phyloP scores from a whole-genome alignment of 2,797 vertebrate genomes.

The Microctenopoma stevenorrisi region DNA sequence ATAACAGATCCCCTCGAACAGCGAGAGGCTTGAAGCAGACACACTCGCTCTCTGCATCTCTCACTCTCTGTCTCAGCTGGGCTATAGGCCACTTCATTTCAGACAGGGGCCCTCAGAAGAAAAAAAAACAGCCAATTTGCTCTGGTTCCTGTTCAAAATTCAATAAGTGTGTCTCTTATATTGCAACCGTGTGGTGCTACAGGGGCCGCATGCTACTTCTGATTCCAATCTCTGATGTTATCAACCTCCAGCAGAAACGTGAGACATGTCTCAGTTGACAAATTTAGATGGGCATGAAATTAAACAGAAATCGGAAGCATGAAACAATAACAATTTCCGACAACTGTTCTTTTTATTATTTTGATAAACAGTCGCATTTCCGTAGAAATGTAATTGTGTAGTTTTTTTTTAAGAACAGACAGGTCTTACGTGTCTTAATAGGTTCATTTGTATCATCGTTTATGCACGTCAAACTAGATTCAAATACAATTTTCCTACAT shows the following conservation, averaged over 20 bases:
- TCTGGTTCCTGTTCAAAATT: conserved; percentile 80
- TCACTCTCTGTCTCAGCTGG: conserved; percentile 39
- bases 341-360: conserved; percentile 42
- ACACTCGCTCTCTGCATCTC: conserved; percentile 58
- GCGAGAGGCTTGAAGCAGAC: conserved; percentile 68
- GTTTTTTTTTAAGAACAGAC: conserved; percentile 5
- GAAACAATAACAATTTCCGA: conserved; percentile 60
- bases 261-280: conserved; percentile 71
- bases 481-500: not conserved
- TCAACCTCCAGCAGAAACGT: conserved; percentile 67
- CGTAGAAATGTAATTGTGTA: conserved; percentile 7
- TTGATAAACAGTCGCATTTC: conserved; percentile 52
- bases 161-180: conserved; percentile 74
- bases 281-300: conserved; percentile 75
- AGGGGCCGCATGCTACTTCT: conserved; percentile 62
- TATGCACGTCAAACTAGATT: not conserved
- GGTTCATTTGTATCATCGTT: conserved; percentile 3
- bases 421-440: not conserved
- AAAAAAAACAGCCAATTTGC: conserved; percentile 67
- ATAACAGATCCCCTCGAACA: conserved; percentile 78
- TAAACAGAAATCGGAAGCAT: conserved; percentile 68
- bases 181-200: conserved; percentile 64
- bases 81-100: conserved; percentile 63
- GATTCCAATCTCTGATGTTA: conserved; percentile 79
- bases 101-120: conserved; percentile 42